A percentile compares a stretch with the other conserved stretches of the same genome.
These are phyloP conservation scores for Syngnathus scovelli DNA, from an alignment of 2,113 vertebrate species.

Conservation along the genomic window DNA sequence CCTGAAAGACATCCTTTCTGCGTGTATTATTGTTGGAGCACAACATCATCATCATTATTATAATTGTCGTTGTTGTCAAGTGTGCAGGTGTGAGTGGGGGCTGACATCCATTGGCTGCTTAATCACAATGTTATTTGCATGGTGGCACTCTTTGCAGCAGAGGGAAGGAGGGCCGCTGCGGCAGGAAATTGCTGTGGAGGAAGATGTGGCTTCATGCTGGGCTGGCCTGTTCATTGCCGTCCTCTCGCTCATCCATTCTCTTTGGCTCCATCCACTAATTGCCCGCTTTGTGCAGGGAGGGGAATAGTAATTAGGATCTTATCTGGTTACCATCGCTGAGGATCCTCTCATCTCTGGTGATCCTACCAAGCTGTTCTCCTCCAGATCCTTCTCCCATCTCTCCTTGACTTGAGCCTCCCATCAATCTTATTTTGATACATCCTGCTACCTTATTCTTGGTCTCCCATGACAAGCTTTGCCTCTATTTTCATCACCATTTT, in stretches of 20 bases:
- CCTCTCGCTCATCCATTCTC: constrained; percentile 37
- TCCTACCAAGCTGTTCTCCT: constrained; percentile 41
- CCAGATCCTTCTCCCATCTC: constrained; percentile 37
- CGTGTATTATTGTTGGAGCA: background rate
- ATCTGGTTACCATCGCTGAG: constrained; percentile 62
- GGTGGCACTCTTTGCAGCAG: constrained; percentile 45
- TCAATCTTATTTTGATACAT: constrained; percentile 47
- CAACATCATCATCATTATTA: background rate
- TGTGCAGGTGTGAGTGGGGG: constrained; percentile 68
- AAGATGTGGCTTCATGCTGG: constrained; percentile 65
- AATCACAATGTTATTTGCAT: constrained; percentile 66
- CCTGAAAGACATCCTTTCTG: constrained; percentile 19
- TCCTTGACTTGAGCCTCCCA: constrained; percentile 38
- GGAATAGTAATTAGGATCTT: constrained; percentile 70
- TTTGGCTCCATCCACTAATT: constrained; percentile 58
- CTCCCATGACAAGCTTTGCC: constrained; percentile 38
- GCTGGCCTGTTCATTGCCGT: constrained; percentile 50
- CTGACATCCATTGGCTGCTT: constrained; percentile 56
- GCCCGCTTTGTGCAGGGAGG: constrained; percentile 61
- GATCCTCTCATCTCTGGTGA: constrained; percentile 5
- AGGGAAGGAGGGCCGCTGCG: constrained; percentile 53
- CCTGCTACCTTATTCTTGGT: constrained; percentile 27
- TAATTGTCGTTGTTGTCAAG: background rate
- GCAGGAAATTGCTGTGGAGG: constrained; percentile 69
- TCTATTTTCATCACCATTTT: constrained; percentile 44